Conservation (phyloP, 1,140 invertebrate species). For the Drosophila kikkawai region DNA sequence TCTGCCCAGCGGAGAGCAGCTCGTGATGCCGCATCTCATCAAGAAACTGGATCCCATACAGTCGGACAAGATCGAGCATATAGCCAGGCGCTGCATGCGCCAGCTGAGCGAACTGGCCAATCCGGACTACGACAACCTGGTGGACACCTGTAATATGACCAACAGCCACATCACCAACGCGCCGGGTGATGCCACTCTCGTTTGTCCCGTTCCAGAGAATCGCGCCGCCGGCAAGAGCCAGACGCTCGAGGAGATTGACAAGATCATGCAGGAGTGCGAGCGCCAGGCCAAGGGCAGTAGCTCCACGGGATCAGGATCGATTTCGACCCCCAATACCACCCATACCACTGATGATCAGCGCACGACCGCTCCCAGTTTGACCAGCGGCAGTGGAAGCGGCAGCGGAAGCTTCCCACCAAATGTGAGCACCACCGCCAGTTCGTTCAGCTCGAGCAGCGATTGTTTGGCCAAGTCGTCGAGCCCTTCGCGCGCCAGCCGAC, state of each 20-base stretch:
- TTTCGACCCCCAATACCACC: constrained; percentile 4
- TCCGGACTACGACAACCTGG: constrained; percentile 79
- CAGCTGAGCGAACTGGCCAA: constrained; percentile 75
- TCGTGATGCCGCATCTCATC: constrained; percentile 76
- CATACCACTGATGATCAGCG: constrained; percentile 62
- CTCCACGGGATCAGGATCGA: constrained; percentile 17
- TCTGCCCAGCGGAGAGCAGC: constrained; percentile 23
- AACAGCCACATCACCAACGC: constrained; percentile 24
- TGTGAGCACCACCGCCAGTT: constrained; percentile 74
- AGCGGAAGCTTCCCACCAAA: constrained; percentile 44
- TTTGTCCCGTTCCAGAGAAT: constrained; percentile 80
- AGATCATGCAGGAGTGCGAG: constrained; percentile 84
- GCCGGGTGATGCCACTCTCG: constrained; percentile 67
- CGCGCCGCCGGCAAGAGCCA: constrained; percentile 30
- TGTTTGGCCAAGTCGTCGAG: constrained; percentile 83
- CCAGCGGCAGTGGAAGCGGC: constrained; percentile 52
- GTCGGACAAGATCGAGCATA: constrained; percentile 78
- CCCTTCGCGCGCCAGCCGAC: constrained; percentile 64
- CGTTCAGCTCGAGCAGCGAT: constrained; percentile 82
- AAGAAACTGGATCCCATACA: constrained; percentile 84
- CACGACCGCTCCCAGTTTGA: constrained; percentile 72
- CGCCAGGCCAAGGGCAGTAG: constrained; percentile 62
- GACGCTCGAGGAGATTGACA: constrained; percentile 79
- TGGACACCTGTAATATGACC: constrained; percentile 72
- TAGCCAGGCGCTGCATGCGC: constrained; percentile 82